phyloP scores from a whole-genome alignment of 2,113 vertebrate species.

The Odobenus rosmarus region DNA sequence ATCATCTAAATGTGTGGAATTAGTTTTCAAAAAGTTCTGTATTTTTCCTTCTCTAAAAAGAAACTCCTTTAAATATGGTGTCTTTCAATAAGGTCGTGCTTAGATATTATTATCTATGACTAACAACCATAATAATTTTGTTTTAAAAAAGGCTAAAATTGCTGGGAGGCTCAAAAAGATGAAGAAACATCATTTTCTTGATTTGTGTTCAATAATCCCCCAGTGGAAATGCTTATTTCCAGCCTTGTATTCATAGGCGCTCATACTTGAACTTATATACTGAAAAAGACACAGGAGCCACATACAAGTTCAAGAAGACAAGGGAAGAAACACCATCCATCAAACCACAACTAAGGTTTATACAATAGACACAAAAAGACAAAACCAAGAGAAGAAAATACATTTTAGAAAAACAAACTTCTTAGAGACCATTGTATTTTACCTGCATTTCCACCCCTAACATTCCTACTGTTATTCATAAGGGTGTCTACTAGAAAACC shows the following conservation, averaged over 20 bases:
- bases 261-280: background rate
- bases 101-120: background rate
- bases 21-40: background rate
- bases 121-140: background rate
- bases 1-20: background rate
- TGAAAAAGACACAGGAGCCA: background rate
- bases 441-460: background rate
- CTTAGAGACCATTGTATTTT: background rate
- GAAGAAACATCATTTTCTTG: background rate
- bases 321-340: background rate
- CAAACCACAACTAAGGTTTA: background rate
- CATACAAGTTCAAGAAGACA: background rate
- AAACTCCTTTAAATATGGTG: background rate
- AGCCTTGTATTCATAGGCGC: background rate
- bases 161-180: background rate
- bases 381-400: background rate
- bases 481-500: background rate
- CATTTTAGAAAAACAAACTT: conserved; percentile 12
- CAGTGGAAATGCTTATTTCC: background rate
- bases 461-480: background rate
- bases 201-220: background rate
- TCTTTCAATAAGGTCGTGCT: background rate
- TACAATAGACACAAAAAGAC: background rate
- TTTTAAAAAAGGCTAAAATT: conserved; percentile 23
- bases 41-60: background rate